These are phyloP conservation scores for Suillia variegata DNA, from an alignment of 2,888 invertebrate genomes.

Conservation along the genomic window DNA sequence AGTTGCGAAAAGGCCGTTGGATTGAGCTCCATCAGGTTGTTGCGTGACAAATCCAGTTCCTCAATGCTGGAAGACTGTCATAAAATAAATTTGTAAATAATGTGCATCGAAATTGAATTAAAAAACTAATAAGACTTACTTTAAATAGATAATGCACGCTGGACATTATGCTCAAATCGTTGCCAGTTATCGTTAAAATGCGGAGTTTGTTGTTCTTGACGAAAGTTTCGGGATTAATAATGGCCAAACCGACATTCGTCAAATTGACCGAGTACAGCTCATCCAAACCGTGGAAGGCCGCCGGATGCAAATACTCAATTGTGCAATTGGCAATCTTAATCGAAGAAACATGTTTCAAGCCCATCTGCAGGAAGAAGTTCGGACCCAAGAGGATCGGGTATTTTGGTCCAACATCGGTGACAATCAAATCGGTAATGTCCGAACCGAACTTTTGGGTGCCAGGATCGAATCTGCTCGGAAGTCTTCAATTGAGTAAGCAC, in stretches of 20 bases:
- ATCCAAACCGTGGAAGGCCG: conserved; percentile 72
- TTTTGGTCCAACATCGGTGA: conserved; percentile 68
- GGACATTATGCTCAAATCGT: conserved; percentile 65
- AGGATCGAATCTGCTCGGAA: conserved; percentile 63
- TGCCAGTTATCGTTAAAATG: conserved; percentile 71
- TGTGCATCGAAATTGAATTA: no score
- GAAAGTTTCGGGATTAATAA: conserved; percentile 74
- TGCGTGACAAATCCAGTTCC: conserved; percentile 74
- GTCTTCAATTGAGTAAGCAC: not conserved
- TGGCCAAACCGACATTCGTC: conserved; percentile 70
- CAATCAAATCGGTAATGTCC: conserved; percentile 70
- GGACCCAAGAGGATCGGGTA: conserved; percentile 68
- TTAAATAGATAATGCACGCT: conserved; percentile 51
- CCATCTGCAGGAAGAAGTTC: conserved; percentile 68
- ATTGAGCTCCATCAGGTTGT: conserved; percentile 70
- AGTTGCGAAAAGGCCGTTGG: conserved; percentile 70
- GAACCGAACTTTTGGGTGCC: conserved; percentile 71
- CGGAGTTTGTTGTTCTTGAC: conserved; percentile 70
- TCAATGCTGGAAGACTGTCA: conserved; percentile 66
- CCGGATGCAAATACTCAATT: conserved; percentile 69
- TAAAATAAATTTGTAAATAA: not conserved
- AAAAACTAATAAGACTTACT: conserved; percentile 27
- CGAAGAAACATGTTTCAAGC: conserved; percentile 70
- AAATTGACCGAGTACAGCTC: conserved; percentile 73
- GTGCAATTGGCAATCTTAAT: conserved; percentile 74